Evolutionary conservation across 2,113 vertebrate species (phyloP), one percentile per base, ranked within the genome.

Genomic region (Nothobranchius kuhntae): DNA sequence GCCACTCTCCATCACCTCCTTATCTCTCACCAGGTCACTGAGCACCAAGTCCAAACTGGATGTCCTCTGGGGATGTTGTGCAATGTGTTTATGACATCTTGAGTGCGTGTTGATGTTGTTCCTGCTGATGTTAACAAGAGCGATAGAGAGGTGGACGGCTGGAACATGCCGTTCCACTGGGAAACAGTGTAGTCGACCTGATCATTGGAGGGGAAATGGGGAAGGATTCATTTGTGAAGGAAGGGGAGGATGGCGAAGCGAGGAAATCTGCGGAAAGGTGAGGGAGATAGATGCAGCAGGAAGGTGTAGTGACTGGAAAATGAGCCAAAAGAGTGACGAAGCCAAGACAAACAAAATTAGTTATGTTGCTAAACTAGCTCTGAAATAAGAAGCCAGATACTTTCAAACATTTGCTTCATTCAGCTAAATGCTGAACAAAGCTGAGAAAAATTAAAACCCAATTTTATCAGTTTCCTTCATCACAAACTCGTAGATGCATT

Each of bases 81-180:
- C 77, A 87, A 77, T 84, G 83, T 89, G 89, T 92, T 92, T 91
- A 91, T 90, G 84, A 89, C 85, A 87, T 75, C 75, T 79, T 64
- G 78, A 81, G 87, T 87, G 87, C 65, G 65, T 80, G 80, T 75
- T 85, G 78, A 79, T 65, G 74, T 65, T 66, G 75, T 68, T 90
- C 65, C 82, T 80, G 68, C 52, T 80, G 77, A 87, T 82, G 78
- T 81, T 87, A 89, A 84, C 77, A 68, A 66, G 66, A 69, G 65
- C 61, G 65, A 69, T 53, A 45, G 61, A 75, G 77, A 56, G 63
- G 56, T 58, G 51, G 42, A 54, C 8, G 40, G 48, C 59, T 61
- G 69, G 82, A 82, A 85, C 77, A 68, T 3, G 4, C 24, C 0
- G 53, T 76, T 82, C 80, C 61, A 21, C 65, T 45, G 77, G 76